Conservation (phyloP, 2,888 invertebrate species). For the Isotomurus palustris region DNA sequence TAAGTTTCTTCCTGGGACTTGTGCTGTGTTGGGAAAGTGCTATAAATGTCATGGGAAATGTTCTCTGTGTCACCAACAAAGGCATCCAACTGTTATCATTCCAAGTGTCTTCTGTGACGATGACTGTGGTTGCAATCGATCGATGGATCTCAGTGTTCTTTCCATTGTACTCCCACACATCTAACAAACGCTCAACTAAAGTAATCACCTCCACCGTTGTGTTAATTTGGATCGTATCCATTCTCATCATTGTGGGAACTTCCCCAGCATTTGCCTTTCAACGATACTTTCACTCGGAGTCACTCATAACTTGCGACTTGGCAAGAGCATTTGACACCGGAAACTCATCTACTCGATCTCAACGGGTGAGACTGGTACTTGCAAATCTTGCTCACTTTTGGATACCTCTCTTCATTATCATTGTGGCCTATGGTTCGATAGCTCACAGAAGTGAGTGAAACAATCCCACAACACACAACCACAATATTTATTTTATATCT, state of each 20-base stretch:
- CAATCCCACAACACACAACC: neutral
- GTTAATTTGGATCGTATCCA: constrained; percentile 8
- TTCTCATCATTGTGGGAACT: constrained; percentile 12
- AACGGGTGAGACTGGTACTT: constrained; percentile 11
- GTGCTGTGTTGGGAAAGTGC: constrained; percentile 12
- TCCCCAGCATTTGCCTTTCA: constrained; percentile 15
- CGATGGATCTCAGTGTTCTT: constrained; percentile 13
- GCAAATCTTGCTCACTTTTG: constrained; percentile 21
- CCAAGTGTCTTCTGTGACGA: constrained; percentile 21
- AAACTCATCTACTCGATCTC: neutral
- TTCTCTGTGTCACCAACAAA: constrained; percentile 8
- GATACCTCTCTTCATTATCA: constrained; percentile 13
- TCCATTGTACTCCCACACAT: neutral
- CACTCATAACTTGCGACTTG: constrained; percentile 13
- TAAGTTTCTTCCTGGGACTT: constrained; percentile 12
- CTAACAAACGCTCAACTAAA: neutral
- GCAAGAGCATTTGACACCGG: constrained; percentile 2
- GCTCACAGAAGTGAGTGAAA: constrained; percentile 8
- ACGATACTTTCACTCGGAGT: constrained; percentile 5
- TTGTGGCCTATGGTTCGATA: constrained; percentile 7
- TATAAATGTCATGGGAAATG: neutral
- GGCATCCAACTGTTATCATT: constrained; percentile 16
- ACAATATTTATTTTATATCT: neutral
- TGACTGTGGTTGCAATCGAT: constrained; percentile 17
- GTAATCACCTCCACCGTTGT: neutral